Conservation (phyloP, 1,140 invertebrate species). For the Cepaea nemoralis region DNA sequence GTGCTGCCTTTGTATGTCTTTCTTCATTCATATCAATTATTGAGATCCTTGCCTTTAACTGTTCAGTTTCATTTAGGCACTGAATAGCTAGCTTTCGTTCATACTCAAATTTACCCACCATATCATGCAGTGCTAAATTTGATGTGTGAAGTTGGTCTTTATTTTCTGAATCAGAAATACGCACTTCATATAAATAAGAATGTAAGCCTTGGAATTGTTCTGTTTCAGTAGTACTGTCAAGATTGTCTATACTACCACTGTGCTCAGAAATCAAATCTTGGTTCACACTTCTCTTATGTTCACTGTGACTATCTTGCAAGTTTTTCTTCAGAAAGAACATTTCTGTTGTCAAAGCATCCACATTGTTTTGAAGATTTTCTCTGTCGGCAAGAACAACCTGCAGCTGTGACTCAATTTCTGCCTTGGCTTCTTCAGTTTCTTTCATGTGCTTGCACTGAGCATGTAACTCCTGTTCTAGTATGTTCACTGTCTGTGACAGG, state of each 20-base stretch:
- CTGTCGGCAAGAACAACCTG: slow-evolving; percentile 22
- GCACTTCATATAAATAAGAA: slow-evolving; percentile 14
- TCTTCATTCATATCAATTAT: slow-evolving; percentile 6
- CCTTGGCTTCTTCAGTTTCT: background rate
- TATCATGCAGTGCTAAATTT: background rate
- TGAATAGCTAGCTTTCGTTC: background rate
- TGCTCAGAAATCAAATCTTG: background rate
- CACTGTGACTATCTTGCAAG: background rate
- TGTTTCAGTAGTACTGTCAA: background rate
- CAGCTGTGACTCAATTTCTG: slow-evolving; percentile 9
- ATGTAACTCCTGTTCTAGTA: background rate
- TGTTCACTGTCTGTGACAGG: background rate
- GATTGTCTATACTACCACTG: background rate
- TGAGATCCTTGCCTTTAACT: background rate
- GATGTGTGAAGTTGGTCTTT: background rate
- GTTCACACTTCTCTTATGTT: background rate
- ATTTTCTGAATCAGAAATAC: slow-evolving; percentile 29
- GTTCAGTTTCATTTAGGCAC: slow-evolving; percentile 21
- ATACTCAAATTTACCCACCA: background rate
- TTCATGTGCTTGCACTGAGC: background rate
- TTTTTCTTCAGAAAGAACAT: background rate
- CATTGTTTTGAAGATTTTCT: slow-evolving; percentile 3
- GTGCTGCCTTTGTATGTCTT: background rate
- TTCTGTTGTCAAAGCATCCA: slow-evolving; percentile 16
- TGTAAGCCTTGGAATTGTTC: slow-evolving; percentile 2